These are phyloP conservation scores for Camponotus vicinus DNA, from an alignment of 1,140 invertebrate species.

Conservation along the genomic window DNA sequence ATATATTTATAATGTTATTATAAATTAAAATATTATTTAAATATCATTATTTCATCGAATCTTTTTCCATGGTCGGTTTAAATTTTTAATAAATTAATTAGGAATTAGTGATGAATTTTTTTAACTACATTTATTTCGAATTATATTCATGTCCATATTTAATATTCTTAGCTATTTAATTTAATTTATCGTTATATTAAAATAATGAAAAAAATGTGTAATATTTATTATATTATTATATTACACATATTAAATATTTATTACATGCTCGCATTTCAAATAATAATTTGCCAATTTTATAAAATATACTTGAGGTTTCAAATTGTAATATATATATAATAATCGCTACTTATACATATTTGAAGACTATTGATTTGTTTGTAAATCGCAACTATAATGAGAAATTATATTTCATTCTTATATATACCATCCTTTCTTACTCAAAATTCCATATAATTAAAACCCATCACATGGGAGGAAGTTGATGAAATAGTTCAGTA, in stretches of 20 bases:
- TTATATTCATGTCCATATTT: too few relatives aligned
- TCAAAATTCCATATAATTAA: conserved; percentile 36
- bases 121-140: too few relatives aligned
- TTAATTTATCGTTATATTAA: neutral
- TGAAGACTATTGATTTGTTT: neutral
- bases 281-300: too few relatives aligned
- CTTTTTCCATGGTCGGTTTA: too few relatives aligned
- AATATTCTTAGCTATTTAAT: neutral
- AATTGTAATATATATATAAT: too few relatives aligned
- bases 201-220: neutral
- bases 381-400: neutral
- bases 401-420: neutral
- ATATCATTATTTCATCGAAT: too few relatives aligned
- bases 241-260: too few relatives aligned
- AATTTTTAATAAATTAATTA: conserved; percentile 17
- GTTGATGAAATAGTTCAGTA: conserved; percentile 28
- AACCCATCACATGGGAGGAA: conserved; percentile 20
- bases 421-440: neutral
- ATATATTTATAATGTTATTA: too few relatives aligned
- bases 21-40: too few relatives aligned
- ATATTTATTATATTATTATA: neutral
- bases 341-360: neutral
- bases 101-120: neutral
- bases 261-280: too few relatives aligned
- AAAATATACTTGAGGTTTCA: too few relatives aligned